Conservation (phyloP, 2,888 invertebrate genomes). For the Diaphora mendica region DNA sequence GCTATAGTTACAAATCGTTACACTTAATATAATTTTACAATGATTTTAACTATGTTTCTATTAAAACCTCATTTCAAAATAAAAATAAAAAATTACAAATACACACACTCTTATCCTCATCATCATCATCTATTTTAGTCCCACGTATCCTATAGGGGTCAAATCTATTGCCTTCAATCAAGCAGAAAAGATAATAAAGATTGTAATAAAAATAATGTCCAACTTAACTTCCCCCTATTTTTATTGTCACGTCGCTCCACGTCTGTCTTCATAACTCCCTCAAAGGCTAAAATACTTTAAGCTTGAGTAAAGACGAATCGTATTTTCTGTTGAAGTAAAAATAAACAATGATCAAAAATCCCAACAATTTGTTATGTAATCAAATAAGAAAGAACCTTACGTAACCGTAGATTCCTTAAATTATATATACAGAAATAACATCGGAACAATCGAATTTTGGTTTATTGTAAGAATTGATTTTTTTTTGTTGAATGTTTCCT, state of each 20-base stretch:
- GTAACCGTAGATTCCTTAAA: slow-evolving; percentile 23
- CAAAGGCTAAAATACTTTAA: slow-evolving; percentile 14
- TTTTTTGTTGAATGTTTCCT: background rate
- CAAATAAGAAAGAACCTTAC: slow-evolving; percentile 38
- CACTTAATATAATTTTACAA: too few species aligned
- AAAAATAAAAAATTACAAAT: too few species aligned
- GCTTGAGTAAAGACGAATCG: slow-evolving; percentile 13
- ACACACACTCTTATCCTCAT: too few species aligned
- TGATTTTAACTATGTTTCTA: too few species aligned
- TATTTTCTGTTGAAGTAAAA: slow-evolving; percentile 18
- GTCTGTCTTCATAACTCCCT: background rate
- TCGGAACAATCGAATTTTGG: slow-evolving; percentile 29
- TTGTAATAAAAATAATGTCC: background rate
- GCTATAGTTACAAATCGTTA: too few species aligned
- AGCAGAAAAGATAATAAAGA: background rate
- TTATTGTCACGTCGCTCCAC: background rate
- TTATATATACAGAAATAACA: slow-evolving; percentile 22
- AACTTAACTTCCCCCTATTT: background rate
- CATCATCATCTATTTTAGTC: background rate
- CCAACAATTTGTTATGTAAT: slow-evolving; percentile 37
- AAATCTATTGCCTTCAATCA: background rate
- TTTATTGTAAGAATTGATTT: slow-evolving; percentile 15
- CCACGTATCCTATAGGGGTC: background rate
- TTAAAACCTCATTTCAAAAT: too few species aligned
- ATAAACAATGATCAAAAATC: slow-evolving; percentile 21